Evolutionary conservation across 2,888 invertebrate genomes (phyloP), one percentile per base, ranked within the genome.

Genomic region (Mythimna loreyi): DNA sequence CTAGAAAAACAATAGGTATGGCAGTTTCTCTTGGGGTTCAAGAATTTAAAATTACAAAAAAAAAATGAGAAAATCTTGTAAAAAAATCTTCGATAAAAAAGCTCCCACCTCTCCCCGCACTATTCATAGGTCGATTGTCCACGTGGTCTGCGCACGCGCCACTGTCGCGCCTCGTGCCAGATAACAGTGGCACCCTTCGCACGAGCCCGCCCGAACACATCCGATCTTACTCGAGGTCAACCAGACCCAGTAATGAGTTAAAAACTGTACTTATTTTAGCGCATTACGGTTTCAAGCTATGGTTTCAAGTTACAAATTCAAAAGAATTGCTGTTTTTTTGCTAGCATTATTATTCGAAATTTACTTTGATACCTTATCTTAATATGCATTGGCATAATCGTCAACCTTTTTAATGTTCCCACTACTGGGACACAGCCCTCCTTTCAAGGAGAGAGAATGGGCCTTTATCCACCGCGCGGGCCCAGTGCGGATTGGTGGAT

Each of bases 81-180:
- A 45, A 36, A 45, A 36, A 28, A 47, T 19, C 4, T 19, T 77
- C 81, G 77, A 66, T 58, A 80, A 60, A 66, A n/a, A 65, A 58
- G 55, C 70, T 75, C 21, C 16, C 9, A 50, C 33, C 36, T 9
- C 23, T 65, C 74, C 62, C 88, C 67, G 79, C 87, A 80, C 87
- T 88, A 87, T 11, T 45, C 30, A 67, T 75, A 70, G 81, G 79
- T 76, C 80, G 72, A 75, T 73, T 75, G 85, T 78, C 86, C 92
- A 92, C 92, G 92, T 92, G 92, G 85, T 81, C 7, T 80, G 88
- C 86, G 90, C 92, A 91, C 92, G 92, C 90, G 92, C 88, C 88
- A 72, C 81, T 76, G 84, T 78, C 82, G 72, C 84, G 83, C 85
- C 83, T 86, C 85, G 80, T 86, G 81, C 75, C 75, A 83, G 85